These are phyloP conservation scores for Clitarchus hookeri DNA, from an alignment of 2,888 invertebrate genomes.

Conservation along the genomic window DNA sequence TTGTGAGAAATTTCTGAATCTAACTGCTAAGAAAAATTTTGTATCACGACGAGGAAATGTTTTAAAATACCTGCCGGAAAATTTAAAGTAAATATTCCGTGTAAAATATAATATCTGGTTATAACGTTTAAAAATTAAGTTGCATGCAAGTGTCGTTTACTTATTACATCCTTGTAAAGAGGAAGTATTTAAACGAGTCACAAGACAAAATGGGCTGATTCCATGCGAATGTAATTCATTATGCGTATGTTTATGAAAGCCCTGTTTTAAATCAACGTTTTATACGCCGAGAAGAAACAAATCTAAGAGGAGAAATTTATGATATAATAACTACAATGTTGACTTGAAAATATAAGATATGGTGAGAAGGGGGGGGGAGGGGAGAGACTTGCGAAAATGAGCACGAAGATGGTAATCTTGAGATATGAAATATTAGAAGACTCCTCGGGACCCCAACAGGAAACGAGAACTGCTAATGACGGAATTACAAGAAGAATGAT, in stretches of 20 bases:
- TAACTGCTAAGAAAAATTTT: no score
- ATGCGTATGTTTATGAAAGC: neutral
- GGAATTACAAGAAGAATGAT: neutral
- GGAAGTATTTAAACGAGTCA: no score
- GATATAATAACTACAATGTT: slow-evolving; percentile 14
- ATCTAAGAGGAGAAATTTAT: neutral
- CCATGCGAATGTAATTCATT: neutral
- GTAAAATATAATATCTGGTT: no score
- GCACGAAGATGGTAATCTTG: neutral
- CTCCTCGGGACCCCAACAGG: neutral
- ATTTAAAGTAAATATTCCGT: no score
- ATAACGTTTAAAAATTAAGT: no score
- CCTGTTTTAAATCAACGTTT: neutral
- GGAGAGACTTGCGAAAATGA: neutral
- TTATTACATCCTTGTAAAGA: no score
- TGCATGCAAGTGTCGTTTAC: no score
- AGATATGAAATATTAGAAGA: neutral
- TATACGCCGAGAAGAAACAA: neutral
- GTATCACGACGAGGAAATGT: no score
- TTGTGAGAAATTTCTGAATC: no score
- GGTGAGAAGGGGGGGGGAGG: no score
- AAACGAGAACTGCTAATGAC: slow-evolving; percentile 4
- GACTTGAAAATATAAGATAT: neutral
- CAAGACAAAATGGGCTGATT: neutral
- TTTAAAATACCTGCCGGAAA: no score